Conservation (phyloP, 2,113 vertebrate genomes). For the Lanius ludovicianus region DNA sequence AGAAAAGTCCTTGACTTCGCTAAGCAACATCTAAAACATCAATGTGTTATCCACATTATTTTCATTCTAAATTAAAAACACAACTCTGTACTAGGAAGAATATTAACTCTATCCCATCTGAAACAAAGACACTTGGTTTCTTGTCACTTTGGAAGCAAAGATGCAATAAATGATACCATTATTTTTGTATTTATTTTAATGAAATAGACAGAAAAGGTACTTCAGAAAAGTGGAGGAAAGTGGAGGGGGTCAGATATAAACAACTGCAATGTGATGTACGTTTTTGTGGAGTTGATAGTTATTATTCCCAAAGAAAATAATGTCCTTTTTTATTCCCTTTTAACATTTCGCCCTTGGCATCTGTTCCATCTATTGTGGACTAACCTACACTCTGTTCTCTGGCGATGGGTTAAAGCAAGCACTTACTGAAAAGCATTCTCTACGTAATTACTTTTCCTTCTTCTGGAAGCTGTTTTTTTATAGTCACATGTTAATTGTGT, state of each 20-base stretch:
- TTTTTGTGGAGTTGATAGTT: constrained; percentile 61
- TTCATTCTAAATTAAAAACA: neutral
- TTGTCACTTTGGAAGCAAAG: constrained; percentile 3
- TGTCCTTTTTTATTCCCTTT: constrained; percentile 77
- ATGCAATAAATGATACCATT: constrained; percentile 12
- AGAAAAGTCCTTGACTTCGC: neutral
- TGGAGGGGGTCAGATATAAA: constrained; percentile 52
- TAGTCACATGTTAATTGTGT: constrained; percentile 87
- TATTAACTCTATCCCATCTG: neutral
- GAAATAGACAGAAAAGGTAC: constrained; percentile 23
- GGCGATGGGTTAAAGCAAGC: constrained; percentile 78
- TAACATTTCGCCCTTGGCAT: constrained; percentile 83
- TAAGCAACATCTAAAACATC: neutral
- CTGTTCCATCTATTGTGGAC: constrained; percentile 80
- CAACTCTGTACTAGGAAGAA: neutral
- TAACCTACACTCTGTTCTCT: constrained; percentile 75
- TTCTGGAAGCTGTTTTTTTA: constrained; percentile 84
- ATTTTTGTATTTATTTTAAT: constrained; percentile 40
- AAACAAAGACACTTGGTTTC: neutral
- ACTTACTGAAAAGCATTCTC: constrained; percentile 83
- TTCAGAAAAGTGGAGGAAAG: constrained; percentile 44
- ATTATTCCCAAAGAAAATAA: constrained; percentile 77
- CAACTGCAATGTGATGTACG: constrained; percentile 60
- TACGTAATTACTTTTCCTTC: constrained; percentile 85
- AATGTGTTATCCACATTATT: neutral